Percentiles rank a stretch among this genome's conserved stretches.
phyloP scores from a whole-genome alignment of 2,888 invertebrate genomes.

The Pseudanteris insignis region DNA sequence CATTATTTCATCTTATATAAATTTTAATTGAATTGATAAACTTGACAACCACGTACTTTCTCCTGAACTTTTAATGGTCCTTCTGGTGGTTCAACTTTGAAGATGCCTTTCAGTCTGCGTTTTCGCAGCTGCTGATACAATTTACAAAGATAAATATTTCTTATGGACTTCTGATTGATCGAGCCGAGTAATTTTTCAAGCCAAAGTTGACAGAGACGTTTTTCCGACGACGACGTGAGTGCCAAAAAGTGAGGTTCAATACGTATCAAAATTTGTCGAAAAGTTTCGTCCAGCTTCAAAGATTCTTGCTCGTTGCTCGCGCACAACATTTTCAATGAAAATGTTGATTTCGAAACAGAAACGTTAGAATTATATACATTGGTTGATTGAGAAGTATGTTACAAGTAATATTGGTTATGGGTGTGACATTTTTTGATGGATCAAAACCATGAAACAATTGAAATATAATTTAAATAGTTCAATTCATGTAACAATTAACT shows the following conservation, averaged over 20 bases:
- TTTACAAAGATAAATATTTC: slow-evolving; percentile 59
- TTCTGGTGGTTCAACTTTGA: slow-evolving; percentile 51
- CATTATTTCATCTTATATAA: no score
- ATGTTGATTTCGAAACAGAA: background rate
- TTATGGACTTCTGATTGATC: slow-evolving; percentile 51
- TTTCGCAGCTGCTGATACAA: slow-evolving; percentile 53
- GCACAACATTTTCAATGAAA: slow-evolving; percentile 5
- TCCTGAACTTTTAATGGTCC: slow-evolving; percentile 48
- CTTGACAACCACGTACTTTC: slow-evolving; percentile 18
- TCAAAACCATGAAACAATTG: background rate
- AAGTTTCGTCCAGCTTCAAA: slow-evolving; percentile 53
- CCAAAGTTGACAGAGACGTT: slow-evolving; percentile 56
- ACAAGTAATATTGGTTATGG: background rate
- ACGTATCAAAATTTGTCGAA: slow-evolving; percentile 50
- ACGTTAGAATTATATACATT: no score
- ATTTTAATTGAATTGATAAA: no score
- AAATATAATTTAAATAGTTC: background rate
- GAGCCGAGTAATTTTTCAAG: slow-evolving; percentile 54
- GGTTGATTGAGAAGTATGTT: no score
- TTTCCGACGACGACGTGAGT: slow-evolving; percentile 45
- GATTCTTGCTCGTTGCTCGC: slow-evolving; percentile 47
- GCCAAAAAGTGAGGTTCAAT: slow-evolving; percentile 51
- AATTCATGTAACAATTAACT: no score
- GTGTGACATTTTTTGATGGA: background rate
- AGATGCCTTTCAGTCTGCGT: slow-evolving; percentile 51